Conservation (phyloP, 2,113 vertebrate genomes). For the Smithornis capensis region DNA sequence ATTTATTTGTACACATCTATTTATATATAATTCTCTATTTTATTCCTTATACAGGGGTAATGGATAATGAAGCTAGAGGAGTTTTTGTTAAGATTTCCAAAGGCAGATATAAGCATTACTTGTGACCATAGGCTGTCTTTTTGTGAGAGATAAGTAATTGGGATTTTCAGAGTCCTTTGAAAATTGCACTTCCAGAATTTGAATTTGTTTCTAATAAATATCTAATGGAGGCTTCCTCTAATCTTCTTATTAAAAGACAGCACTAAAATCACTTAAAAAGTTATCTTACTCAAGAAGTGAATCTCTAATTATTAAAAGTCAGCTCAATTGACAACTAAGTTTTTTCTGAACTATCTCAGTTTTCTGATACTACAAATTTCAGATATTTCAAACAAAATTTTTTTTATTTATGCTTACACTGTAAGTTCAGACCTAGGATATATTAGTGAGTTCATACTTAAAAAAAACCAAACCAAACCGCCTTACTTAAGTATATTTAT, state of each 20-base stretch:
- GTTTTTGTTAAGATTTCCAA: not conserved
- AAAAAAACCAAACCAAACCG: not conserved
- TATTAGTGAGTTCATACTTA: not conserved
- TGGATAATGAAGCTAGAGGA: not conserved
- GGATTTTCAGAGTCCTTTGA: not conserved
- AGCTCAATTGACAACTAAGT: not conserved
- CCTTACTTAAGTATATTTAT: not conserved
- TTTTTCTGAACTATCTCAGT: not conserved
- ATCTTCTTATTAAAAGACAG: not conserved
- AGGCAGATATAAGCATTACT: not conserved
- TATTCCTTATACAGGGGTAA: not conserved
- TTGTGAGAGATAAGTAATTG: not conserved
- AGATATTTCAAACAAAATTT: not conserved
- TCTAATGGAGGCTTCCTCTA: not conserved
- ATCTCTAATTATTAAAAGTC: not conserved
- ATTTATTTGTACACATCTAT: constrained; percentile 21
- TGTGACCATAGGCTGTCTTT: not conserved
- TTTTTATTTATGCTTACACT: not conserved
- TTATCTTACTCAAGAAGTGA: not conserved
- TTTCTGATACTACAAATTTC: not conserved
- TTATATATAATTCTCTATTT: not conserved
- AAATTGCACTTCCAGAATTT: not conserved
- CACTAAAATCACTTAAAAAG: not conserved
- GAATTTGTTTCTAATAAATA: not conserved
- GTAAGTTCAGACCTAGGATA: not conserved